Percentiles rank a stretch among this genome's conserved stretches.
These are phyloP conservation scores for Orthonevra nobilis DNA, from an alignment of 2,888 invertebrate genomes.

Conservation along the genomic window DNA sequence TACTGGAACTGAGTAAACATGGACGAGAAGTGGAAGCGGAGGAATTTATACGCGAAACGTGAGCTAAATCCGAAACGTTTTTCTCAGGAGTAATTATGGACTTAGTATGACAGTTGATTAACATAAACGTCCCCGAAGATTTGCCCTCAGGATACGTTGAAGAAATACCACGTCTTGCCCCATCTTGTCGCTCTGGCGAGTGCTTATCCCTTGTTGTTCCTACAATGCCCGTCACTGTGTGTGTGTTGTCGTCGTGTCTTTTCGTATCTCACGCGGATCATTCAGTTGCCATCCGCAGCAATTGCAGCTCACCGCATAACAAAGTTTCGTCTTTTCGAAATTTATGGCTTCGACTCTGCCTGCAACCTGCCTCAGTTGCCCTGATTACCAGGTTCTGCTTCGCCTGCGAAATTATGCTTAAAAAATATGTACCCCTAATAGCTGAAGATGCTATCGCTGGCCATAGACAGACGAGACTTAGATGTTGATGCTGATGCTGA, in stretches of 20 bases:
- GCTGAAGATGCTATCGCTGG: slow-evolving; percentile 58
- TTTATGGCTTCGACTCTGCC: slow-evolving; percentile 45
- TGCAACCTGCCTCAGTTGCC: slow-evolving; percentile 54
- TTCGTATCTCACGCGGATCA: slow-evolving; percentile 68
- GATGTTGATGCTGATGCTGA: slow-evolving; percentile 64
- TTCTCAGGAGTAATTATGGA: slow-evolving; percentile 70
- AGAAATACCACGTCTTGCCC: slow-evolving; percentile 2
- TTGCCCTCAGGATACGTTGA: slow-evolving; percentile 59
- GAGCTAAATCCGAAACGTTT: slow-evolving; percentile 67
- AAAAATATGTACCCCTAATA: slow-evolving; percentile 67
- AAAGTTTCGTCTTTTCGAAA: slow-evolving; percentile 41
- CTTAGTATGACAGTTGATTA: slow-evolving; percentile 70
- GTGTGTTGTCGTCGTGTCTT: slow-evolving; percentile 60
- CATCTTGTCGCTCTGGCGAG: neutral
- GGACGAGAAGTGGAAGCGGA: slow-evolving; percentile 11
- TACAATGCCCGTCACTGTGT: slow-evolving; percentile 57
- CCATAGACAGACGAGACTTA: slow-evolving; percentile 48
- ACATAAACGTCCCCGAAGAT: slow-evolving; percentile 69
- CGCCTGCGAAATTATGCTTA: slow-evolving; percentile 61
- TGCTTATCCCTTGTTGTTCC: slow-evolving; percentile 55
- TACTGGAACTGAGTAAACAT: neutral
- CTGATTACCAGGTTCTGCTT: slow-evolving; percentile 64
- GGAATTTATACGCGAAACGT: slow-evolving; percentile 57
- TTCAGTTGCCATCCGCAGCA: slow-evolving; percentile 51
- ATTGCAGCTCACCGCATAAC: slow-evolving; percentile 5